Evolutionary conservation across 1,140 invertebrate genomes (phyloP), one percentile per base, ranked within the genome.

Genomic region (Meloidogyne hapla): DNA sequence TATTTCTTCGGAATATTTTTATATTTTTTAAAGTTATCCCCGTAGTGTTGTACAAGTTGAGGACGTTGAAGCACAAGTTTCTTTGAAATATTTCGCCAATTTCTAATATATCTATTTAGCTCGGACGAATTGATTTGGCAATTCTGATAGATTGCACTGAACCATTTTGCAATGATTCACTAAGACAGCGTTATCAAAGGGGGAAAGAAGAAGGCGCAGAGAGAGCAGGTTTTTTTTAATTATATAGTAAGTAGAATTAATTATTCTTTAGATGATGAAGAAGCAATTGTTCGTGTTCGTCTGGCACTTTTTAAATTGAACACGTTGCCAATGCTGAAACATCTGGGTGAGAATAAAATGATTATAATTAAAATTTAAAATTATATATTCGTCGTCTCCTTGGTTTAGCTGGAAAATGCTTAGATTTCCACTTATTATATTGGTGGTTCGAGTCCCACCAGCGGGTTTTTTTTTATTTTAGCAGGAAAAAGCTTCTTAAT

Each of bases 131-230:
- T n/a, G 84, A 86, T 73, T 75, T 86, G 33, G 85, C 83, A 10
- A 74, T 86, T 64, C 66, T 86, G 5, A 82, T 86, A 38, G 84
- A 86, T 70, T 86, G 84, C 70, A 86, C 84, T 15, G 84, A 86
- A 70, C 85, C 85, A 64, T 86, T 79, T 66, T 86, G 84, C 62
- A 76, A 78, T 74, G 76, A 81, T 65, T 65, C 69, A 42, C 38
- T 73, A 64, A 70, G 42, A 40, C 75, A 28, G 23, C 78, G 75
- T 40, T 77, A 79, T 40, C 18, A 56, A 42, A 61, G 56, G 25
- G 78, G 66, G 40, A 79, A 74, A 6, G 78, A 79, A 63, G 77
- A 78, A 66, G 77, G 75, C 25, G 26, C 69, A 12, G 75, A 79
- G 64, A 45, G 83, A 66, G 67, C 48, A 65, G 79, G 63, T 63